Evolutionary conservation across 2,113 vertebrate species (phyloP).

Genomic region (Calypte anna): DNA sequence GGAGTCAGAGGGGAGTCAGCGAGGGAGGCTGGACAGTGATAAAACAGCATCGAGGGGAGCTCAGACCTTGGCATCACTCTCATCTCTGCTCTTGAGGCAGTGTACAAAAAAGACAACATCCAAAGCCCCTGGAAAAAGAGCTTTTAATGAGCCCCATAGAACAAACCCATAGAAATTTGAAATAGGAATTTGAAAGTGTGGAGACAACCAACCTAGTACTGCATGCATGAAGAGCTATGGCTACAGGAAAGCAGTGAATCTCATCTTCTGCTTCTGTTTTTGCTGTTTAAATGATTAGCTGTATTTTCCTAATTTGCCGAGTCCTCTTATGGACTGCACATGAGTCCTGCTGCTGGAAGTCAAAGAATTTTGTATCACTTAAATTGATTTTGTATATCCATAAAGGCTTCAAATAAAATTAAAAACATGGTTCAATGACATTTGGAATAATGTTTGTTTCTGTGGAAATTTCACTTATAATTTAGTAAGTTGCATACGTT

Average conservation of each 20-base stretch:
- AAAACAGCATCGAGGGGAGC: neutral
- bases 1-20: conserved; percentile 1
- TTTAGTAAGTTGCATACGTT: neutral
- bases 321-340: neutral
- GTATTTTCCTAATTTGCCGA: neutral
- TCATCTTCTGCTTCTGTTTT: neutral
- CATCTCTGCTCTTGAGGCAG: conserved; percentile 7
- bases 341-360: neutral
- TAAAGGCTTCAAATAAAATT: neutral
- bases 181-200: neutral
- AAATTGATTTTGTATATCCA: neutral
- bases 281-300: neutral
- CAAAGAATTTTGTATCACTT: neutral
- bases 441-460: neutral
- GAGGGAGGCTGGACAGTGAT: conserved; percentile 22
- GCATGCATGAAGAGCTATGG: neutral
- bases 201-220: neutral
- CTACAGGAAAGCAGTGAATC: neutral
- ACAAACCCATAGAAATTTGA: neutral
- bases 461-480: neutral
- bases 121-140: conserved; percentile 38
- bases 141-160: conserved; percentile 9
- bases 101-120: conserved; percentile 27
- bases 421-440: neutral
- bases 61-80: conserved; percentile 28